Evolutionary conservation across 2,113 vertebrate species (phyloP).

Genomic region (Coregonus clupeaformis): DNA sequence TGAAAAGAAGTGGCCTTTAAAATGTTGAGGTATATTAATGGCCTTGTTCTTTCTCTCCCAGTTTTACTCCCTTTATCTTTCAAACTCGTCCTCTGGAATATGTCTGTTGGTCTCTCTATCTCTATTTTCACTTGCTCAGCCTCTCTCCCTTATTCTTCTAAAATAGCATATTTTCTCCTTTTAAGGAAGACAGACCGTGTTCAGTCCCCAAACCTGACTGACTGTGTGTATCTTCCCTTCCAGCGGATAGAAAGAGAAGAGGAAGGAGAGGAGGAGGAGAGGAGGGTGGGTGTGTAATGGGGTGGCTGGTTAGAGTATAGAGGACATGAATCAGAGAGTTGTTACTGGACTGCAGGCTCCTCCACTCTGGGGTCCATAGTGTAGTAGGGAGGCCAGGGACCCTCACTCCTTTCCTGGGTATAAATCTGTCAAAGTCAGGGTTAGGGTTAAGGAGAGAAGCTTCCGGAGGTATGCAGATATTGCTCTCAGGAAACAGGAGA

Average conservation of each 20-base stretch:
- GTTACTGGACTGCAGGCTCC: slow-evolving; percentile 18
- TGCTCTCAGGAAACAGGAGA: slow-evolving; percentile 5
- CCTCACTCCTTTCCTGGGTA: slow-evolving; percentile 27
- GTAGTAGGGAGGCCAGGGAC: slow-evolving; percentile 18
- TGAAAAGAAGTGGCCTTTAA: not conserved
- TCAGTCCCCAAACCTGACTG: slow-evolving; percentile 60
- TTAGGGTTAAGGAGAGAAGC: slow-evolving; percentile 35
- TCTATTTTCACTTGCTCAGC: not conserved
- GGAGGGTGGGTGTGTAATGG: slow-evolving; percentile 53
- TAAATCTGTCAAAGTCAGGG: slow-evolving; percentile 42
- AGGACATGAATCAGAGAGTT: slow-evolving; percentile 27
- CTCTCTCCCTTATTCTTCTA: slow-evolving; percentile 46
- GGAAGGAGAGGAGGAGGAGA: slow-evolving; percentile 44
- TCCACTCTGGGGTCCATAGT: not conserved
- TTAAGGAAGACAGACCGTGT: slow-evolving; percentile 82
- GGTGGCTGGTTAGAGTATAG: slow-evolving; percentile 23
- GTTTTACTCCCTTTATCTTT: slow-evolving; percentile 38
- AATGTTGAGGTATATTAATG: not conserved
- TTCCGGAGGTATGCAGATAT: not conserved
- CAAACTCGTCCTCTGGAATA: slow-evolving; percentile 50
- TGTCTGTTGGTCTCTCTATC: slow-evolving; percentile 53
- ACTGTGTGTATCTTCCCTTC: slow-evolving; percentile 55
- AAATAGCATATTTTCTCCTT: slow-evolving; percentile 90
- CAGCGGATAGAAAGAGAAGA: slow-evolving; percentile 43
- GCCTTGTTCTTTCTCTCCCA: not conserved